phyloP scores from a whole-genome alignment of 2,113 vertebrate species.

The Chaenogobius annularis region DNA sequence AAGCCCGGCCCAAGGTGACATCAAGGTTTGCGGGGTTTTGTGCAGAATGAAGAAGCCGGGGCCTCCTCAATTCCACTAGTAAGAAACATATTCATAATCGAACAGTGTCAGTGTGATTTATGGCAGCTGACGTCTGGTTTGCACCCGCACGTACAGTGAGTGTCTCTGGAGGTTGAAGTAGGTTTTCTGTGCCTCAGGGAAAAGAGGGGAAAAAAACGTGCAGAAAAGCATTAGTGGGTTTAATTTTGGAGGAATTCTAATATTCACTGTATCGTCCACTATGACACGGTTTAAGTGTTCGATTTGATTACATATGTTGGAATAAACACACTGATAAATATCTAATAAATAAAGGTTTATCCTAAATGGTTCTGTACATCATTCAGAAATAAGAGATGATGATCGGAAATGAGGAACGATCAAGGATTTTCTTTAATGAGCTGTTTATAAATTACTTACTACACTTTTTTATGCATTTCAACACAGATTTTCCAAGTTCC shows the following conservation, averaged over 20 bases:
- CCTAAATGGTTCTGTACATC: too few relatives aligned
- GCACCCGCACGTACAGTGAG: constrained; percentile 3
- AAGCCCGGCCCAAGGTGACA: constrained; percentile 3
- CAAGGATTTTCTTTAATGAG: too few relatives aligned
- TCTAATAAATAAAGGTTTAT: too few relatives aligned
- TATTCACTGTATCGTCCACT: background rate
- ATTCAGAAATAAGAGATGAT: too few relatives aligned
- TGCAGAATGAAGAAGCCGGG: background rate
- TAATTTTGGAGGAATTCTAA: background rate
- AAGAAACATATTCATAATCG: constrained; percentile 1
- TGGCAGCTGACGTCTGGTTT: constrained; percentile 38
- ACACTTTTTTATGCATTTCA: too few relatives aligned
- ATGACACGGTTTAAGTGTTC: background rate
- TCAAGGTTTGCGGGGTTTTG: constrained; percentile 1
- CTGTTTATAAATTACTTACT: too few relatives aligned
- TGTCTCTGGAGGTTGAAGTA: background rate
- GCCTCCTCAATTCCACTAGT: constrained; percentile 5
- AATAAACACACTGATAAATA: background rate
- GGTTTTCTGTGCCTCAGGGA: background rate
- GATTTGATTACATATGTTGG: background rate
- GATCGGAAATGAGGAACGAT: too few relatives aligned
- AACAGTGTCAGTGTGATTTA: constrained; percentile 31
- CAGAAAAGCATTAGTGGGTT: background rate
- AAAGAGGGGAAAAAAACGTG: background rate
- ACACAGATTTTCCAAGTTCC: too few relatives aligned